These are phyloP conservation scores for Mycetomoellerius zeteki DNA, from an alignment of 1,140 invertebrate genomes.

Conservation along the genomic window DNA sequence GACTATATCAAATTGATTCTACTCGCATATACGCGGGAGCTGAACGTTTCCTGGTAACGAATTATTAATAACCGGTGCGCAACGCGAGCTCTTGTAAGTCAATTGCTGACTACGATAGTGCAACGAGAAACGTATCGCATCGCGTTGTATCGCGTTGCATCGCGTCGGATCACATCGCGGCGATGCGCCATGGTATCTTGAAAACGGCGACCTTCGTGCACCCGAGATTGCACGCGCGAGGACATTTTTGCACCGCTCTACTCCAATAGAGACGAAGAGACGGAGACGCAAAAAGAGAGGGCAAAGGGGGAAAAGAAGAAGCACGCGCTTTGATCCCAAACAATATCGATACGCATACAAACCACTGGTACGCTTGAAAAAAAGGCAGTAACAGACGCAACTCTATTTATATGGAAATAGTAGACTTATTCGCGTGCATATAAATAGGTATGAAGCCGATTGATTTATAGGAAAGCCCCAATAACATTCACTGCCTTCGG, in stretches of 20 bases:
- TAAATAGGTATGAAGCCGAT: not conserved
- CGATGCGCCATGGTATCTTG: slow-evolving; percentile 44
- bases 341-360: slow-evolving; percentile 28
- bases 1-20: slow-evolving; percentile 23
- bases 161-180: not conserved
- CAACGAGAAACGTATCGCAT: slow-evolving; percentile 50
- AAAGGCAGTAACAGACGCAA: not conserved
- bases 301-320: not conserved
- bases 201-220: slow-evolving; percentile 65
- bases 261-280: not conserved
- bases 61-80: slow-evolving; percentile 72
- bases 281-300: not conserved
- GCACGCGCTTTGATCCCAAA: slow-evolving; percentile 16
- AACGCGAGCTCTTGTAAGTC: slow-evolving; percentile 41
- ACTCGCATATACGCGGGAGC: not conserved
- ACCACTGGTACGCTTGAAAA: not conserved
- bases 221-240: slow-evolving; percentile 30
- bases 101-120: slow-evolving; percentile 53
- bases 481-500: not conserved
- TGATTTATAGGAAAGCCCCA: not conserved
- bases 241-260: slow-evolving; percentile 53
- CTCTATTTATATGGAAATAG: not conserved
- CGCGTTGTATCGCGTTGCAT: slow-evolving; percentile 46
- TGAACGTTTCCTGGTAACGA: slow-evolving; percentile 62
- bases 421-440: not conserved